phyloP scores from a whole-genome alignment of 2,113 vertebrate genomes.

The Heterochromis multidens region DNA sequence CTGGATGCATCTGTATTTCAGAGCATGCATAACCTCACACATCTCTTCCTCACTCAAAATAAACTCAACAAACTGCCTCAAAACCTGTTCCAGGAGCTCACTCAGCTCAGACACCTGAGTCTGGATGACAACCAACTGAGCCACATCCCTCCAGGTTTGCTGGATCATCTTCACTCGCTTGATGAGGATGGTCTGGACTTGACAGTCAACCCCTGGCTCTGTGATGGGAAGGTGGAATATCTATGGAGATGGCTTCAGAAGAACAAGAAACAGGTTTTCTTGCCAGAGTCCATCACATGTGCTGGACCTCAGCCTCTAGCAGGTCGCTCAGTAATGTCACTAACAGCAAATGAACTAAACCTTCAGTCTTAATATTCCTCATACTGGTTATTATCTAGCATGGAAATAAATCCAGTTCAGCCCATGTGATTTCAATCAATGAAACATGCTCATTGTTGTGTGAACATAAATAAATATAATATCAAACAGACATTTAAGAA shows the following conservation, averaged over 20 bases:
- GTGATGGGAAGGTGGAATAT: constrained; percentile 60
- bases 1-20: constrained; percentile 57
- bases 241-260: constrained; percentile 72
- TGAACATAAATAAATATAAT: neutral
- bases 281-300: constrained; percentile 44
- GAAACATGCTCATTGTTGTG: neutral
- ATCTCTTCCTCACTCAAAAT: constrained; percentile 79
- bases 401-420: neutral
- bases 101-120: constrained; percentile 60
- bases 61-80: constrained; percentile 59
- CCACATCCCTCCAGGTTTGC: constrained; percentile 56
- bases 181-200: constrained; percentile 76
- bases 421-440: neutral
- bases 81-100: constrained; percentile 52
- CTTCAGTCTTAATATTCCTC: constrained; percentile 7
- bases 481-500: neutral
- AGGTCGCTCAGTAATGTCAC: constrained; percentile 44
- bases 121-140: constrained; percentile 78
- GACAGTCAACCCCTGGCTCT: constrained; percentile 81
- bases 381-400: neutral
- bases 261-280: constrained; percentile 43
- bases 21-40: constrained; percentile 39
- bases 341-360: constrained; percentile 43
- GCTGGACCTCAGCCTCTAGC: constrained; percentile 33
- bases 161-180: constrained; percentile 43